Conservation (phyloP, 1,140 invertebrate species). For the Drosophila yakuba region DNA sequence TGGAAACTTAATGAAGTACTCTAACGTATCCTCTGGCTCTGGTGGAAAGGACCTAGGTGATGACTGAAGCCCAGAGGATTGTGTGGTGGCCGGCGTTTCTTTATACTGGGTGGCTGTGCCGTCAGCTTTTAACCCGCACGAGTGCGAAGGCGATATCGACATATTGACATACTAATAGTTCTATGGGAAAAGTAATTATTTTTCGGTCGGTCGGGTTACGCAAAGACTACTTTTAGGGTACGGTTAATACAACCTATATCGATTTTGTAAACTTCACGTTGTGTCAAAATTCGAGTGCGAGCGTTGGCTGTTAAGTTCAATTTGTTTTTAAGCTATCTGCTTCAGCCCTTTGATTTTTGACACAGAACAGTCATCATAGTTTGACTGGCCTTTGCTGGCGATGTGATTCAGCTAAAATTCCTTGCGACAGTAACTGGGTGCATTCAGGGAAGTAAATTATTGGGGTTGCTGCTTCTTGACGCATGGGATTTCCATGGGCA, state of each 20-base stretch:
- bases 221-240: conserved; percentile 57
- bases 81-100: conserved; percentile 27
- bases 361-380: not conserved
- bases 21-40: conserved; percentile 85
- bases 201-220: conserved; percentile 34
- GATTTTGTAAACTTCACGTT: conserved; percentile 17
- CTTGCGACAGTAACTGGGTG: conserved; percentile 42
- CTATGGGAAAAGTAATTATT: not conserved
- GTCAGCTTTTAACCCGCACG: conserved; percentile 49
- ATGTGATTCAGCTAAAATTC: conserved; percentile 37
- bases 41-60: not conserved
- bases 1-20: conserved; percentile 89
- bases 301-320: not conserved
- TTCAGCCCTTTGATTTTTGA: conserved; percentile 28
- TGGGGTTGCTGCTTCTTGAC: conserved; percentile 29
- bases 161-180: conserved; percentile 44
- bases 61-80: conserved; percentile 1
- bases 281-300: conserved; percentile 3
- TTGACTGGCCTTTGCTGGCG: conserved; percentile 2
- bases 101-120: conserved; percentile 45
- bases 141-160: conserved; percentile 44
- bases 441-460: conserved; percentile 52
- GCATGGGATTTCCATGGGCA: conserved; percentile 8
- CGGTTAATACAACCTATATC: not conserved
- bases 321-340: conserved; percentile 3